phyloP scores from a whole-genome alignment of 2,113 vertebrate species.

The Dipodomys stephensi region DNA sequence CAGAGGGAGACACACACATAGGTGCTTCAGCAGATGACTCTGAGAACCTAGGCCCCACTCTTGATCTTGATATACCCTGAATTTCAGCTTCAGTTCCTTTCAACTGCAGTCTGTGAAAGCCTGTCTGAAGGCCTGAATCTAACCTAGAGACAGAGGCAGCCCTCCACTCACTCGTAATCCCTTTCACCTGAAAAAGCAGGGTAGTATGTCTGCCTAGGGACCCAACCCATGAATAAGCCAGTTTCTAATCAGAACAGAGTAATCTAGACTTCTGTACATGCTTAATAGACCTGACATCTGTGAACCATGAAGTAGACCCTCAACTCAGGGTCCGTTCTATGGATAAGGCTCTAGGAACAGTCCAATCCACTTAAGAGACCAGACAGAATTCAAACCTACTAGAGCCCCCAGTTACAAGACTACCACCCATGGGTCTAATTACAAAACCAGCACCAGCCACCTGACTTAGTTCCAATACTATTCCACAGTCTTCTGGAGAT shows the following conservation, averaged over 20 bases:
- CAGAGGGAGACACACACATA: background rate
- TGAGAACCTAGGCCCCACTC: too few relatives aligned
- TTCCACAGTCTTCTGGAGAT: too few relatives aligned
- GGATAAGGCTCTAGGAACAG: background rate
- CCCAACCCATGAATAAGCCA: background rate
- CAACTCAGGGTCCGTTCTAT: background rate
- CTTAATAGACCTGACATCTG: background rate
- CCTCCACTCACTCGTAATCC: background rate
- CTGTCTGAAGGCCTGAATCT: background rate
- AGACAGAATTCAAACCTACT: too few relatives aligned
- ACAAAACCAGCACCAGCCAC: too few relatives aligned
- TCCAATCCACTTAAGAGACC: background rate
- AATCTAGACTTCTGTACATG: background rate
- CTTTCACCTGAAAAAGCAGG: background rate
- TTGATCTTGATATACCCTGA: background rate
- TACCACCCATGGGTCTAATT: background rate
- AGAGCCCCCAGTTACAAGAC: background rate
- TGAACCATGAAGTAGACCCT: background rate
- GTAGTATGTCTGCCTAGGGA: background rate
- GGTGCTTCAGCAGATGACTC: too few relatives aligned
- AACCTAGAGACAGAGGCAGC: background rate
- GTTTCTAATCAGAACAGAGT: background rate
- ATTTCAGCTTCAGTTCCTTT: background rate
- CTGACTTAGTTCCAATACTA: too few relatives aligned
- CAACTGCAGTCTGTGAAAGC: too few relatives aligned